Conservation (phyloP, 2,888 invertebrate genomes). For the Stenurella melanura region DNA sequence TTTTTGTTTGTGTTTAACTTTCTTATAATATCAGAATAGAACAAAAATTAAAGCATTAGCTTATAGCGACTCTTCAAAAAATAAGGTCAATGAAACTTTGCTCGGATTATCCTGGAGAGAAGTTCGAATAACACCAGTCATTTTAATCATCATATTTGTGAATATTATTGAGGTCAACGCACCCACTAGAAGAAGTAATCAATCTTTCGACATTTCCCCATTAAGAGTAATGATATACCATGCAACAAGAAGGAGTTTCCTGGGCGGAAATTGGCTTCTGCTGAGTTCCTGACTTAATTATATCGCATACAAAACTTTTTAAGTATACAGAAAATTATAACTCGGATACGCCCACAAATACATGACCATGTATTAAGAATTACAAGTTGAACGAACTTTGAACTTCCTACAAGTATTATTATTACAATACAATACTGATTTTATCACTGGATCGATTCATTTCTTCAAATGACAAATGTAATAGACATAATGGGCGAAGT, state of each 20-base stretch:
- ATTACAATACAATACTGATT: no score
- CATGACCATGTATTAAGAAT: background rate
- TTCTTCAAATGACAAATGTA: no score
- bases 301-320: background rate
- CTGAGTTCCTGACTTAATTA: constrained; percentile 2
- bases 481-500: no score
- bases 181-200: background rate
- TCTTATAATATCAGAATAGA: no score
- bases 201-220: background rate
- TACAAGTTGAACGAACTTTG: background rate
- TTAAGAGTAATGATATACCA: constrained; percentile 2
- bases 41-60: no score
- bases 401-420: no score
- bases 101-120: no score
- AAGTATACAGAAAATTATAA: background rate
- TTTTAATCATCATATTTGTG: background rate
- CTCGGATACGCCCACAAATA: background rate
- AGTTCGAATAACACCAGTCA: background rate
- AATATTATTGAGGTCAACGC: background rate
- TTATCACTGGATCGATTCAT: no score
- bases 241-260: background rate
- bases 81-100: no score
- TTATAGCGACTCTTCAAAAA: no score
- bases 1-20: no score
- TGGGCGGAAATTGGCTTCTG: background rate